Conservation (phyloP, 2,888 invertebrate species). For the Xestobium rufovillosum region DNA sequence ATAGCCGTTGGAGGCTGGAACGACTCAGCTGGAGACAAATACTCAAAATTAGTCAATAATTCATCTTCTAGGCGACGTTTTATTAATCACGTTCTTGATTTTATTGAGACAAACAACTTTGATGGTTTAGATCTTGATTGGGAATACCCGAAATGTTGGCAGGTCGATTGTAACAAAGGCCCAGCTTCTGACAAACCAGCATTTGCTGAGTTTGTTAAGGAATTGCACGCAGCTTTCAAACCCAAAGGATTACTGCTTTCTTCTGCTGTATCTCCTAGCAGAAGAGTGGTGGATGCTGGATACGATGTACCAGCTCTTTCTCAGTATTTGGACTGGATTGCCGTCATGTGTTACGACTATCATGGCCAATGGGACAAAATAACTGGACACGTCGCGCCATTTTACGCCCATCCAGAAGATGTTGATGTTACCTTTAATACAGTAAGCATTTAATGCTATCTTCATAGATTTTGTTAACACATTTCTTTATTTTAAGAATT, state of each 20-base stretch:
- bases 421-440: slow-evolving; percentile 72
- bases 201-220: slow-evolving; percentile 67
- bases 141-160: slow-evolving; percentile 93
- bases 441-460: slow-evolving; percentile 43
- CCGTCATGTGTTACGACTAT: slow-evolving; percentile 87
- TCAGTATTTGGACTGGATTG: slow-evolving; percentile 78
- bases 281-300: slow-evolving; percentile 74
- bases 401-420: slow-evolving; percentile 70
- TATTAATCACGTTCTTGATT: slow-evolving; percentile 65
- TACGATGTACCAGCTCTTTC: slow-evolving; percentile 75
- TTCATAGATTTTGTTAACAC: background rate
- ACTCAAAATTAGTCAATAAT: slow-evolving; percentile 72
- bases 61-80: slow-evolving; percentile 64
- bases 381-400: slow-evolving; percentile 84
- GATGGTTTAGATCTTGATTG: slow-evolving; percentile 90
- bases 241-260: slow-evolving; percentile 68
- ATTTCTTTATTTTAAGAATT: slow-evolving; percentile 55
- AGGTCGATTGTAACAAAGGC: slow-evolving; percentile 78
- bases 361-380: slow-evolving; percentile 89
- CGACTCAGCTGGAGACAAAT: slow-evolving; percentile 85
- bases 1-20: slow-evolving; percentile 94
- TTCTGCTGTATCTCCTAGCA: slow-evolving; percentile 79
- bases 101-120: slow-evolving; percentile 72
- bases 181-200: slow-evolving; percentile 72
- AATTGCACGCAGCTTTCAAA: slow-evolving; percentile 63